phyloP scores from a whole-genome alignment of 2,113 vertebrate species.

The Chionodraco myersi region DNA sequence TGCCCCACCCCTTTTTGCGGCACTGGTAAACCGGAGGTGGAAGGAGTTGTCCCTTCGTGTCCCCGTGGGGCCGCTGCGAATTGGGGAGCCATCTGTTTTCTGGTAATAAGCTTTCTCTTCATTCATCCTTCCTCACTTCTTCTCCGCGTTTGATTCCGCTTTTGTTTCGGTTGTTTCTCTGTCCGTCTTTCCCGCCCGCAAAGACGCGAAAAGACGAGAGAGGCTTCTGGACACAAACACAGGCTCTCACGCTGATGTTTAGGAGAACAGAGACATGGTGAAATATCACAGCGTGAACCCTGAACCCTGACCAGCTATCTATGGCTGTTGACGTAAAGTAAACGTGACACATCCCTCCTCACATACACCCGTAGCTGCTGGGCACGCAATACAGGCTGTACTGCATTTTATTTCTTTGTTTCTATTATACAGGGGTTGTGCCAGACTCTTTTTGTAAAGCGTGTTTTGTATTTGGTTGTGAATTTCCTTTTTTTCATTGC shows the following conservation, averaged over 20 bases:
- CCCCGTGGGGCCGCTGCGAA: slow-evolving; percentile 78
- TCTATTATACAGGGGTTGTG: neutral
- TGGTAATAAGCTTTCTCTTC: slow-evolving; percentile 84
- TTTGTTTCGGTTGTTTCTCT: slow-evolving; percentile 28
- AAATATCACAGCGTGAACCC: slow-evolving; percentile 77
- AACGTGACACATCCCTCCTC: slow-evolving; percentile 78
- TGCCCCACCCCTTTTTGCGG: slow-evolving; percentile 69
- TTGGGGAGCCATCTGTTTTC: slow-evolving; percentile 87
- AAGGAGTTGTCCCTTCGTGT: slow-evolving; percentile 80
- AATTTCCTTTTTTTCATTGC: too few relatives aligned
- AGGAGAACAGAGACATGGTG: slow-evolving; percentile 46
- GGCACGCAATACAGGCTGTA: slow-evolving; percentile 27
- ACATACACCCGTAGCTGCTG: slow-evolving; percentile 59
- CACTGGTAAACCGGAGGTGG: slow-evolving; percentile 80
- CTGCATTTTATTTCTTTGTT: slow-evolving; percentile 46
- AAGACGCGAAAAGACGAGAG: slow-evolving; percentile 37
- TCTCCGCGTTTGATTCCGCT: slow-evolving; percentile 32
- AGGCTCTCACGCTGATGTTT: slow-evolving; percentile 23
- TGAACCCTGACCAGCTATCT: slow-evolving; percentile 73
- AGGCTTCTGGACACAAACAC: slow-evolving; percentile 56
- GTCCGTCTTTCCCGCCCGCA: neutral
- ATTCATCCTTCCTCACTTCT: slow-evolving; percentile 62
- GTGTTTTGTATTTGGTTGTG: neutral
- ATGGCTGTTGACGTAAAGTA: slow-evolving; percentile 77
- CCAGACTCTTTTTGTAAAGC: neutral